Evolutionary conservation across 2,113 vertebrate genomes (phyloP), one percentile per base, ranked within the genome.

Genomic region (Pangasianodon hypophthalmus): DNA sequence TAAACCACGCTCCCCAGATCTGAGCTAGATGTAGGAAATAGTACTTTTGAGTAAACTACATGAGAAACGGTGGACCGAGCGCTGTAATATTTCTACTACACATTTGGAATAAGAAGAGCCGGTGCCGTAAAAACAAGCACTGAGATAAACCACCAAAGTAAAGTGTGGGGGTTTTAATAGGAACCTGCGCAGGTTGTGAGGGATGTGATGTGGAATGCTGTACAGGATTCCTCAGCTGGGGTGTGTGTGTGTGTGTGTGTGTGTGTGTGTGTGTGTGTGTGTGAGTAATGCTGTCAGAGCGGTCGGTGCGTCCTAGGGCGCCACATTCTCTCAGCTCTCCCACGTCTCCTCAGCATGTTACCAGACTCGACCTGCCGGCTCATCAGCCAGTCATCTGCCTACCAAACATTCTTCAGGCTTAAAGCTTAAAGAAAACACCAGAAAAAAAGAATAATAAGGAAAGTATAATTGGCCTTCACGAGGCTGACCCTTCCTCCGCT

Each of bases 361-460:
- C 82, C 84, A 87, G 88, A 90, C 86, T 62, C 88, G 24, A 87
- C 82, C 77, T 1, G 60, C 80, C 71, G 29, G 89, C 82, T 90
- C 86, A 54, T 87, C 84, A 85, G 85, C 69, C 62, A 85, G 79
- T 91, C 84, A 89, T 77, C 77, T 91, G 90, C 86, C 86, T 91
- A 89, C 89, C 90, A 73, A 90, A 91, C 89, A 91, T 92, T 92
- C 91, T 89, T 84, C n/a, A 83, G 89, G 86, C 82, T 91, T 91
- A 88, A 69, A 88, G 87, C 83, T 60, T 52, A 73, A 91, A 85
- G 87, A 87, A 87, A 84, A 69, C 54, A 37, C 4, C 32, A 54
- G 10, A 73, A 48, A 52, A 89, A 75, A 29, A 87, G 32, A 83
- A 84, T 77, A 58, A 21, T 26, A 44, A 56, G 58, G 64, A 56